Conservation (phyloP, 2,113 vertebrate genomes). For the Jaculus jaculus region DNA sequence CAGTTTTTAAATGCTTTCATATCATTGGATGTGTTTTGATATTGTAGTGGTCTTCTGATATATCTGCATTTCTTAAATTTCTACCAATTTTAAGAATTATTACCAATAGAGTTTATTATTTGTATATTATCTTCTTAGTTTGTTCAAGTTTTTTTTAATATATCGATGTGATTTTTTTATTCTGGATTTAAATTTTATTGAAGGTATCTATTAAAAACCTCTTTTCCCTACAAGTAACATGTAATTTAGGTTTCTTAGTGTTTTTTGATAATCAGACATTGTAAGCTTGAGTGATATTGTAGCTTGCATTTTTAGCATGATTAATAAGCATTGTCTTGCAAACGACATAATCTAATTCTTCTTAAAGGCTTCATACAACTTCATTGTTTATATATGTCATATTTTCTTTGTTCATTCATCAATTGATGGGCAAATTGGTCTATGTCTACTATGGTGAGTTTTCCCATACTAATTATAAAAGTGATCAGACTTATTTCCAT, state of each 20-base stretch:
- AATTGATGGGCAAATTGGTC: too few relatives aligned
- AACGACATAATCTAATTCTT: too few relatives aligned
- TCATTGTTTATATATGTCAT: too few relatives aligned
- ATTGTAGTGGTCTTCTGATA: neutral
- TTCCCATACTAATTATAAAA: too few relatives aligned
- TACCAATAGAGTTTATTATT: neutral
- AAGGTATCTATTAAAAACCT: neutral
- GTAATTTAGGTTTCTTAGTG: neutral
- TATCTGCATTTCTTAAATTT: neutral
- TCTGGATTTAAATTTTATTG: neutral
- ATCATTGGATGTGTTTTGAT: neutral
- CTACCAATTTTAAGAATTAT: neutral
- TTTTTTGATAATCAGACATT: neutral
- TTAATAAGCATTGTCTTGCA: too few relatives aligned
- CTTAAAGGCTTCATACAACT: too few relatives aligned
- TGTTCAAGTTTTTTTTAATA: neutral
- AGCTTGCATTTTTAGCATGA: too few relatives aligned
- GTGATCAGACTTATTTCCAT: too few relatives aligned
- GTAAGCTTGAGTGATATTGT: too few relatives aligned
- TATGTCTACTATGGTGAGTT: too few relatives aligned
- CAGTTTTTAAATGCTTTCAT: too few relatives aligned
- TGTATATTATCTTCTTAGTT: neutral
- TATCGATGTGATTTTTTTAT: neutral
- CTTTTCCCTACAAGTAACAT: neutral
- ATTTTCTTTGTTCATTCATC: too few relatives aligned